Base-by-base conservation (phyloP, 2,797 vertebrate species). In the Galaxias olidus region DNA sequence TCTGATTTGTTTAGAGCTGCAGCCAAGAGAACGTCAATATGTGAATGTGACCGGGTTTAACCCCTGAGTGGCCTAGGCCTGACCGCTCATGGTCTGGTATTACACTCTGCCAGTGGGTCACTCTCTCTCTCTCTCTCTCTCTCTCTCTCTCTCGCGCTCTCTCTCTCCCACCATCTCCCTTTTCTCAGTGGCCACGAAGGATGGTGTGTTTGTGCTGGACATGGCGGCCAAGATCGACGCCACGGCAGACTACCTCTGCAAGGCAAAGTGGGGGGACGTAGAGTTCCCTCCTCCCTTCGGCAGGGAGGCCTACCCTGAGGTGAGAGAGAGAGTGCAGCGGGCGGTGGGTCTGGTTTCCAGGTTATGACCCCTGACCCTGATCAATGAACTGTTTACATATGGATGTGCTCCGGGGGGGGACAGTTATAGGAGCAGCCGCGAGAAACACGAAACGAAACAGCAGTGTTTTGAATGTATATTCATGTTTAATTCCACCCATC, bases 221-320 rank as follows among this genome's bases (percentile, higher is more conserved):
- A 87, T 99, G 93, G 97, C 97, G 0, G 97, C 97, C 0, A 99
- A 99, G 92, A 95, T 98, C 0, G 97, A 99, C 0, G 96, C 95
- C 0, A 98, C 97, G 0, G 97, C 97, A 0, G 97, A 99, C 86
- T 99, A 97, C 84, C 90, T 99, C 89, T 99, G 97, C 88, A 99
- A 98, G 90, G 89, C 94, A 71, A 98, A 98, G 68, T 99, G 97
- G 97, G 97, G 96, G 0, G 95, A 99, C 0, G 92, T 98, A 73
- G 95, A 96, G 75, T 99, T 99, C 73, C 97, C 97, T 7, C 97
- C 97, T 4, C 97, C 97, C 5, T 99, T 99, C 4, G 97, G 97
- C 63, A 93, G 97, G 55, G 97, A 99, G 81, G 97, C 97, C 10
- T 99, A 98, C 73, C 95, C 96, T 4, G 97, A 99, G 97, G 97